Evolutionary conservation across 2,797 vertebrate genomes (phyloP), one percentile per base, ranked within the genome.

Genomic region (Acanthurus leucopareius): DNA sequence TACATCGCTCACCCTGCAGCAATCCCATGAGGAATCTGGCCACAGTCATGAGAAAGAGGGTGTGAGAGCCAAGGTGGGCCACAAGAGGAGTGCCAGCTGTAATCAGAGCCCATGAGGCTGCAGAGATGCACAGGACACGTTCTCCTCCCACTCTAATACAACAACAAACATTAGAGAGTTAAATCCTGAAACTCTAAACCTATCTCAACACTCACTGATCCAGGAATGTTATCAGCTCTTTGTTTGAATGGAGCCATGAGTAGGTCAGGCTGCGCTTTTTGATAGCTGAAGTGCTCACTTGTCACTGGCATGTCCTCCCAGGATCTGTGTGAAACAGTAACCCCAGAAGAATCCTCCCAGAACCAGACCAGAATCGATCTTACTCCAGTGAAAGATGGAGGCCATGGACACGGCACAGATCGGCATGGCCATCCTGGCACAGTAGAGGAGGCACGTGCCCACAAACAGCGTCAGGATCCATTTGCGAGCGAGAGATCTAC

Each of bases 331-430:
- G 84, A 97, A 72, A 86, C 97, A 98, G 90, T 98, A 98, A 49
- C 97, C 97, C 97, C 97, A 98, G 93, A 97, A 99, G 93, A 98
- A 99, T 77, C 96, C 97, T 72, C 97, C 96, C 82, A 99, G 94
- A 16, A 95, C 95, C 0, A 97, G 9, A 0, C 97, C 97, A 0
- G 96, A 95, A 42, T 98, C 96, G 6, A 95, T 96, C 94, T 98
- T 98, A 86, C 93, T 96, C 97, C 97, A 99, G 61, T 91, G 76
- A 10, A 97, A 98, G 56, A 85, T 69, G 45, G 91, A 73, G 15
- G 97, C 96, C 92, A 98, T 95, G 8, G 95, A 87, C 9, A 95
- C 91, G 0, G 93, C 91, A 10, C 97, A 97, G 90, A 99, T 90
- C 0, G 97, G 96, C 95, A 96, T 91, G 2, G 94, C 91, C 92